Evolutionary conservation across 2,113 vertebrate species (phyloP), one percentile per base, ranked within the genome.

Genomic region (Probosciger aterrimus): DNA sequence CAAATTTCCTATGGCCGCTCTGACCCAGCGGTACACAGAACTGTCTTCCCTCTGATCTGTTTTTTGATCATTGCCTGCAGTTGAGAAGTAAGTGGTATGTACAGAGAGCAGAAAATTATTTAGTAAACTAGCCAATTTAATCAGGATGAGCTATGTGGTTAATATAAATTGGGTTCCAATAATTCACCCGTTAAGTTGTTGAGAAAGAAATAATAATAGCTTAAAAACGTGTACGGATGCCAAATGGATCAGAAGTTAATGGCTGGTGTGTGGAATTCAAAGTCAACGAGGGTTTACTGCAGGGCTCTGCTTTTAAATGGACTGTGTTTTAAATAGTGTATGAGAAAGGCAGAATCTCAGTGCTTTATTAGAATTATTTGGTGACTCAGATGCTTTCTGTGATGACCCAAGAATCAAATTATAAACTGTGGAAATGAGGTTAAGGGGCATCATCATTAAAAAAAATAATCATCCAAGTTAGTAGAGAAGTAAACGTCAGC

Each of bases 31-130:
- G 46, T 18, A 80, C 14, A n/a, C 11, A 27, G 68, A 85, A 77
- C 27, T 64, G 37, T 65, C 47, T 88, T 15, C 16, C 79, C 35
- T 47, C 22, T 43, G 39, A 44, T 69, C 55, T 75, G 37, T 17
- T 84, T 84, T 65, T 59, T 2, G 6, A 7, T 67, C 25, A 14
- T n/a, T 70, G 63, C 41, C 49, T 71, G 39, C 19, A n/a, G 82
- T 88, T 10, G 8, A 59, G 59, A 93, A 84, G 73, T 31, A 84
- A 94, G 81, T 1, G 1, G 9, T 71, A 57, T 19, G n/a, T 82
- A 91, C 71, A 86, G 28, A 83, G 63, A 91, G 78, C 85, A 96
- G 88, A 81, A 96, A 90, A 92, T 68, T 59, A 63, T 95, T 90
- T 86, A 49, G 73, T 87, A 87, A 77, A 93, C 82, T 83, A 75